Evolutionary conservation across 2,888 invertebrate genomes (phyloP).

Genomic region (Luperina testacea): DNA sequence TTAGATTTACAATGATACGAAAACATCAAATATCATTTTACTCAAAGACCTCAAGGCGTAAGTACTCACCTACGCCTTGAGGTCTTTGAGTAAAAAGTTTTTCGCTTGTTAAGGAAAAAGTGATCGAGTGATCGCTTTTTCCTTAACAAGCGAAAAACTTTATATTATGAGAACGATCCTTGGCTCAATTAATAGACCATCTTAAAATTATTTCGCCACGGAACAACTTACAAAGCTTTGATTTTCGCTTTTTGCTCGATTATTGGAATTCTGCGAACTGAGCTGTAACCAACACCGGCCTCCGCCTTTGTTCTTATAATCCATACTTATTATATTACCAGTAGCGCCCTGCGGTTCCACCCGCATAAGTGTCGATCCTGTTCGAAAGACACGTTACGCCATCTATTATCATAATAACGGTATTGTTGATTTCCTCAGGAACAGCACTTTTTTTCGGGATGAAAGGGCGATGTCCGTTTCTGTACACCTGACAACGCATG

Average conservation of each 20-base stretch:
- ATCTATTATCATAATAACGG: too few relatives aligned
- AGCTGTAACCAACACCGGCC: not conserved
- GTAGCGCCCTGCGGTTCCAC: too few relatives aligned
- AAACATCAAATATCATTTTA: conserved; percentile 40
- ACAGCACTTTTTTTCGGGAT: too few relatives aligned
- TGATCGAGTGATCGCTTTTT: conserved; percentile 10
- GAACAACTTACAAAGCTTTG: conserved; percentile 14
- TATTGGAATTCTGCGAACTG: conserved; percentile 24
- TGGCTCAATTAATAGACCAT: conserved; percentile 30
- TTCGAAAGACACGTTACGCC: too few relatives aligned
- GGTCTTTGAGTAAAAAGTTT: too few relatives aligned
- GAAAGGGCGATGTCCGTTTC: too few relatives aligned
- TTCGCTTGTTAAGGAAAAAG: too few relatives aligned
- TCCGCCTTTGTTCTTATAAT: conserved; percentile 29
- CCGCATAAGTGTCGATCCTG: too few relatives aligned
- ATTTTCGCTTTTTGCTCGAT: conserved; percentile 13
- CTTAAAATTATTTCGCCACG: conserved; percentile 31
- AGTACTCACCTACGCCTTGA: not conserved
- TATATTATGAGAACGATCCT: conserved; percentile 16
- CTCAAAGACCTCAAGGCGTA: conserved; percentile 13
- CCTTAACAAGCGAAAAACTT: conserved; percentile 22
- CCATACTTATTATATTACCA: too few relatives aligned
- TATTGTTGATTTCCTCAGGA: too few relatives aligned
- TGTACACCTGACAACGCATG: too few relatives aligned
- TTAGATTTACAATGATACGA: conserved; percentile 2